A percentile compares a stretch with the other conserved stretches of the same genome.
These are phyloP conservation scores for Neuroscelio doddi DNA, from an alignment of 2,888 invertebrate genomes.

Conservation along the genomic window DNA sequence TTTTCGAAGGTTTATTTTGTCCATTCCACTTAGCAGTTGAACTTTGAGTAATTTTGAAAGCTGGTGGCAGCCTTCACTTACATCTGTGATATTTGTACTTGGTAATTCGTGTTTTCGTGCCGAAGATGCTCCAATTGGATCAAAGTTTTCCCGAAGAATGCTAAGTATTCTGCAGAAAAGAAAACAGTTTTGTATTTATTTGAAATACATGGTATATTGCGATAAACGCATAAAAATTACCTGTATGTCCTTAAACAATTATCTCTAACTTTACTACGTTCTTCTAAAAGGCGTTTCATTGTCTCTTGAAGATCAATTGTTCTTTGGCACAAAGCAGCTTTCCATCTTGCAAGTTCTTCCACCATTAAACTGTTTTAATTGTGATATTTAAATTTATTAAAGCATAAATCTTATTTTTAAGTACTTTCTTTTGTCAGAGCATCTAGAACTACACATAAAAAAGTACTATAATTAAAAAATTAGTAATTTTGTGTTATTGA, in stretches of 20 bases:
- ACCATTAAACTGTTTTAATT: slow-evolving; percentile 83
- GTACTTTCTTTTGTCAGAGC: too few species aligned
- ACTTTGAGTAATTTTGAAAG: slow-evolving; percentile 77
- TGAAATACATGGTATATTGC: slow-evolving; percentile 1
- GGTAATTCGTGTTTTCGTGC: slow-evolving; percentile 70
- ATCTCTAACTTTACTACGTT: slow-evolving; percentile 78
- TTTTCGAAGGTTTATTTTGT: slow-evolving; percentile 57
- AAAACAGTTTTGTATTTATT: slow-evolving; percentile 1
- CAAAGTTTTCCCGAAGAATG: slow-evolving; percentile 74
- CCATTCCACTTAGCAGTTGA: slow-evolving; percentile 70
- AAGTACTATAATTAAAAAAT: too few species aligned
- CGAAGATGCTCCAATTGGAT: slow-evolving; percentile 73
- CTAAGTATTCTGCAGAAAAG: slow-evolving; percentile 69
- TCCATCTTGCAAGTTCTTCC: slow-evolving; percentile 92
- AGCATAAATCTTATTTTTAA: neutral
- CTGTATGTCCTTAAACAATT: slow-evolving; percentile 78
- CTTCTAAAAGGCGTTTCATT: slow-evolving; percentile 80
- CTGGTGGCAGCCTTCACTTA: slow-evolving; percentile 77
- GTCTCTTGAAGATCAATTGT: slow-evolving; percentile 81
- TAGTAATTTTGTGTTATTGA: too few species aligned
- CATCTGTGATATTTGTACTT: slow-evolving; percentile 78
- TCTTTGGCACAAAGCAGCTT: slow-evolving; percentile 83
- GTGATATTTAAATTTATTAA: slow-evolving; percentile 56
- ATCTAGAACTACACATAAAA: too few species aligned
- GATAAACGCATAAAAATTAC: slow-evolving; percentile 69